Evolutionary conservation across 2,113 vertebrate genomes (phyloP), one percentile per base, ranked within the genome.

Genomic region (Microcebus griseorufus): DNA sequence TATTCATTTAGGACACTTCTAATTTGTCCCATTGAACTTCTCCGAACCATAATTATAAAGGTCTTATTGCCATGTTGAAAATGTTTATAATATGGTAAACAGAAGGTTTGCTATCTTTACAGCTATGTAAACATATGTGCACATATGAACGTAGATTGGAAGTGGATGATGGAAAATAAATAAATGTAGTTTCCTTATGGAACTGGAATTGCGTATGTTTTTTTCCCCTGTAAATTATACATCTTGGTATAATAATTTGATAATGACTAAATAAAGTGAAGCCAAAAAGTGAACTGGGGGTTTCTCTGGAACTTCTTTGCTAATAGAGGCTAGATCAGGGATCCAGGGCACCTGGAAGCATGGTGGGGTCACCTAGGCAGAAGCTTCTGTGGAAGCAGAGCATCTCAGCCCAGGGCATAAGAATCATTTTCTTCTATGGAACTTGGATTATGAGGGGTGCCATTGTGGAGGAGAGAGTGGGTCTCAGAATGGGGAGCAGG

Each of bases 241-340:
- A 64, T 60, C 94, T 89, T 94, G 32, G 25, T 87, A n/a, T 69
- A 79, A 11, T 78, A 80, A 80, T 60, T 97, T 93, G 51, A 29
- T 72, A 82, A 85, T 86, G 29, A 87, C 51, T 79, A 64, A 84
- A 92, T 58, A 72, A 84, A 53, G 4, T 64, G 53, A 92, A 90
- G 48, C 62, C 48, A 79, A 53, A 76, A 86, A 34, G 11, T 78
- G 25, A 69, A 79, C 83, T 87, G 80, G 37, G 78, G 22, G 39
- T 64, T 88, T 93, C n/a, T 72, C 81, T 94, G 45, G 45, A 53
- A 11, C 20, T 34, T 89, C 45, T 86, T 80, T 39, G 16, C 9
- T 45, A 37, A 5, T 64, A 34, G 42, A 14, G 62, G 16, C 65
- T 89, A 25, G 53, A 29, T 82, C n/a, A 89, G 84, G 34, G 32